phyloP scores from a whole-genome alignment of 2,888 invertebrate genomes.

The Tubulanus polymorphus region DNA sequence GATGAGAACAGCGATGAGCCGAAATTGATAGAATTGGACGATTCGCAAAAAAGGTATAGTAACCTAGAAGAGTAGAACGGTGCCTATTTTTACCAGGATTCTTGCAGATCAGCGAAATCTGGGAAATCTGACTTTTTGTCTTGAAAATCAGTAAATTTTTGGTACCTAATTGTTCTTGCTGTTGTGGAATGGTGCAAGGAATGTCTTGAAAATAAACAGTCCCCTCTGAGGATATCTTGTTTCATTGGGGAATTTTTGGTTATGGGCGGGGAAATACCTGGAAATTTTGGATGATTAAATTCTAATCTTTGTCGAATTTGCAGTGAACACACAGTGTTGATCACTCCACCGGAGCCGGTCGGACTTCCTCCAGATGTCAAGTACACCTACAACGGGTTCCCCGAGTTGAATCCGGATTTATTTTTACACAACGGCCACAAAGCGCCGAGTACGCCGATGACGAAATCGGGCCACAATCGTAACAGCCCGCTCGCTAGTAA shows the following conservation, averaged over 20 bases:
- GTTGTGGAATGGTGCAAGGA: no score
- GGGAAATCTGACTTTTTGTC: no score
- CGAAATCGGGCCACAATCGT: constrained; percentile 54
- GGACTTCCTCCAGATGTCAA: constrained; percentile 42
- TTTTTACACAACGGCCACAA: constrained; percentile 54
- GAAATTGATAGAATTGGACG: constrained; percentile 76
- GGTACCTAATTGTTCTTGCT: no score
- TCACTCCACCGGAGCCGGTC: constrained; percentile 82
- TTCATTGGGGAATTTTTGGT: background rate
- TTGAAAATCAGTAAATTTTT: no score
- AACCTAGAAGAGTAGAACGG: no score
- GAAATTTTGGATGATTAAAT: background rate
- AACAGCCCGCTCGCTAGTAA: constrained; percentile 83
- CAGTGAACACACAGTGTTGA: constrained; percentile 84
- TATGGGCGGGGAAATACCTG: background rate
- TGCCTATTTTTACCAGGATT: no score
- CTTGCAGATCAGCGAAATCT: no score
- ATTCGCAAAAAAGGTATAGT: constrained; percentile 51
- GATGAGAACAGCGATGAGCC: constrained; percentile 51
- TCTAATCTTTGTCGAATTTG: constrained; percentile 14
- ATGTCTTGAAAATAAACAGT: background rate
- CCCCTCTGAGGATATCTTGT: background rate
- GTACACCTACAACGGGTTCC: constrained; percentile 50
- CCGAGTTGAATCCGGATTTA: constrained; percentile 52
- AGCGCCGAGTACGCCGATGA: constrained; percentile 55